Base-by-base conservation (phyloP, 1,140 invertebrate genomes). In the Eriocheir sinensis region DNA sequence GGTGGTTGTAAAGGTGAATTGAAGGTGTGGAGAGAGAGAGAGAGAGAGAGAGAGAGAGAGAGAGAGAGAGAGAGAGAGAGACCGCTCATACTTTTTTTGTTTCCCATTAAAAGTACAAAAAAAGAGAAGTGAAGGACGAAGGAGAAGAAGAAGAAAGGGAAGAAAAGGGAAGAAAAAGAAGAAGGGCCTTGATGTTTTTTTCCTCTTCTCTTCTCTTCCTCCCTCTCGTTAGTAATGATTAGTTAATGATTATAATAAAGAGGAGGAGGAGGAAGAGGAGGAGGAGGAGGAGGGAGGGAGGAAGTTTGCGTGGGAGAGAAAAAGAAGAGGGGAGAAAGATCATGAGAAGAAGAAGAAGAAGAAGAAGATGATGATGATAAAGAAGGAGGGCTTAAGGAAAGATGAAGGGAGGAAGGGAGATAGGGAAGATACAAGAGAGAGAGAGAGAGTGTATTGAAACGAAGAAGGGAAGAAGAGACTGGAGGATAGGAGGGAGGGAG, bases 41-140 rank as follows among this genome's bases (percentile, higher is more conserved):
- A 38, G 21, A 89, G 30, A 40, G 30, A 9, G 30, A 53, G 41
- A 91, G 89, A 91, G 40, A 53, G 89, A 91, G 53, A 91, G 90
- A 38, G 21, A 89, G 30, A 40, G 30, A 9, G 30, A 53, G 41
- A 91, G 89, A 91, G 40, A 53, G 89, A 91, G 53, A 91, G 90
- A 86, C 12, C n/a, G 12, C 12, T n/a, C 12, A 72, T 15, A 72
- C 60, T 72, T 72, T 15, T n/a, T 72, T 27, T 81, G 34, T 81
- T 30, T 30, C 27, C 4, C 15, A 48, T 48, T 48, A 48, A 15
- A 48, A 15, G 15, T 48, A 8, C 4, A 48, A 48, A 15, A 48
- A 48, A 15, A 48, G 15, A 15, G 44, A 48, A 48, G n/a, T n/a
- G n/a, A n/a, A n/a, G n/a, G n/a, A 53, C 27, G 6, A n/a, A 72